These are phyloP conservation scores for Polypterus senegalus DNA, from an alignment of 2,113 vertebrate genomes.

Conservation along the genomic window DNA sequence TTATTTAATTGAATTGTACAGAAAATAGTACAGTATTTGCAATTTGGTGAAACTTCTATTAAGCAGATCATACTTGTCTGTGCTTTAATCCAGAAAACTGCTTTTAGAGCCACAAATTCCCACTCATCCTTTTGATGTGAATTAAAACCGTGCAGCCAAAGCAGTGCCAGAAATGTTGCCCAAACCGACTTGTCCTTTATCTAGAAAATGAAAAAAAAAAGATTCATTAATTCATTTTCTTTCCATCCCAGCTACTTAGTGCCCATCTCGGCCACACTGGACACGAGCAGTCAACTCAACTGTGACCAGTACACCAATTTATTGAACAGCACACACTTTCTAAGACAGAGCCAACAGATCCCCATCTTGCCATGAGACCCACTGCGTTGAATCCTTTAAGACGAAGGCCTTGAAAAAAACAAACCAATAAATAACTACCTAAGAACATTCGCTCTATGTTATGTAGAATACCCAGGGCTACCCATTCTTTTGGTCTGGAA, in stretches of 20 bases:
- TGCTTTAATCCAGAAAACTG: conserved; percentile 43
- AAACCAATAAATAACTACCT: no score
- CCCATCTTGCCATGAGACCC: no score
- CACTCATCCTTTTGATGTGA: conserved; percentile 39
- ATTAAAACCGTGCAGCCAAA: conserved; percentile 58
- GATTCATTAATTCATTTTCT: neutral
- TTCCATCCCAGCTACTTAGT: no score
- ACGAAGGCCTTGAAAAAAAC: no score
- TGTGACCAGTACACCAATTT: neutral
- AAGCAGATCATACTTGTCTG: conserved; percentile 33
- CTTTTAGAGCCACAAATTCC: conserved; percentile 54
- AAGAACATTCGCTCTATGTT: no score
- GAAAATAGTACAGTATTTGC: neutral
- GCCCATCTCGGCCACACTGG: neutral
- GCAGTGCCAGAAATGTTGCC: conserved; percentile 60
- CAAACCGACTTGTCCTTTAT: conserved; percentile 36
- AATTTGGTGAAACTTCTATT: neutral
- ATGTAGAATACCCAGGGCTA: no score
- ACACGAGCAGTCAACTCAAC: neutral
- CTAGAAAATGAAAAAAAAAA: conserved; percentile 19
- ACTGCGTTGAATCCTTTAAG: no score
- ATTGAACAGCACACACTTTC: no score
- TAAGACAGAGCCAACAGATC: no score
- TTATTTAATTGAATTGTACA: neutral
- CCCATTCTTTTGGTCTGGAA: no score